Conservation (phyloP, 1,140 invertebrate genomes). For the Megalonaias nervosa region DNA sequence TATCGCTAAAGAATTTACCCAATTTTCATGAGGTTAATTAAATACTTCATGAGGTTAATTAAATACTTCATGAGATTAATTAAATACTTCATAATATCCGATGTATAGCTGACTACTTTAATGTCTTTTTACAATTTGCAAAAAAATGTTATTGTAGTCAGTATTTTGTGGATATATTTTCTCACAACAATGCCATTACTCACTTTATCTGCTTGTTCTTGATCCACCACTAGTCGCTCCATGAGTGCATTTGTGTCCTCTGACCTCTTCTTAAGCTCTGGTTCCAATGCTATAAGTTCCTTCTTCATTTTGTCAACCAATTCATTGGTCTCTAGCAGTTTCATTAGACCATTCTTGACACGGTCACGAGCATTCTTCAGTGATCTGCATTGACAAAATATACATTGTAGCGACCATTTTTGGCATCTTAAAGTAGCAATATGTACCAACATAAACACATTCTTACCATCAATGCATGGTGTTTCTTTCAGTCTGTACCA, state of each 20-base stretch:
- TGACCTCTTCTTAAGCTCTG: conserved; percentile 70
- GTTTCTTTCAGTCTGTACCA: too few species aligned
- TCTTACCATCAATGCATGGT: too few species aligned
- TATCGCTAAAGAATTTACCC: too few species aligned
- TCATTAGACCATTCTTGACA: conserved; percentile 70
- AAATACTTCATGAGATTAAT: too few species aligned
- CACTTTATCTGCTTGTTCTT: conserved; percentile 71
- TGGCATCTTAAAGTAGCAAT: background rate
- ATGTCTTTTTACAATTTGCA: too few species aligned
- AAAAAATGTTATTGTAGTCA: too few species aligned
- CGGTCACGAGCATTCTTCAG: conserved; percentile 64
- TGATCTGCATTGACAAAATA: conserved; percentile 50
- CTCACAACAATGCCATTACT: conserved; percentile 12
- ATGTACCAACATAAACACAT: background rate
- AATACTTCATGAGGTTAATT: too few species aligned
- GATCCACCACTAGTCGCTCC: conserved; percentile 70
- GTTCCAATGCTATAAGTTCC: conserved; percentile 70
- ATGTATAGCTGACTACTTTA: too few species aligned
- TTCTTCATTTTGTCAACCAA: conserved; percentile 72
- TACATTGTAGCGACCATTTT: background rate
- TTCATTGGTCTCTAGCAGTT: conserved; percentile 71
- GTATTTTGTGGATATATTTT: too few species aligned
- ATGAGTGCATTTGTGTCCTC: conserved; percentile 69
- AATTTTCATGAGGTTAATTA: too few species aligned
- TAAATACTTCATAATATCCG: too few species aligned